Evolutionary conservation across 2,797 vertebrate genomes (phyloP).

Genomic region (Limosa lapponica): DNA sequence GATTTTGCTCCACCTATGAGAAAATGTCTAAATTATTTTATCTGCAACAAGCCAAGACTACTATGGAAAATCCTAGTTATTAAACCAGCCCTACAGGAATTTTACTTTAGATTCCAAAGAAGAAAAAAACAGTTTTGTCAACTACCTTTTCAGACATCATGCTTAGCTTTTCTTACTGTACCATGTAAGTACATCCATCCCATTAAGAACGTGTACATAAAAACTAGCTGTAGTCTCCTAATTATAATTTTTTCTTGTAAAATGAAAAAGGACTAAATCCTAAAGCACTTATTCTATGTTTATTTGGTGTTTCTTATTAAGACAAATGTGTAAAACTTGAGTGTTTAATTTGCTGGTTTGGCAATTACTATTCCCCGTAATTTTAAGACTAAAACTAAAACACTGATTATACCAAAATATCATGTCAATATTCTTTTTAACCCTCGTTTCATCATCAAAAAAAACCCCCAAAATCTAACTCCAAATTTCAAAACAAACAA

Average conservation of each 20-base stretch:
- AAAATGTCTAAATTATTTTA: neutral
- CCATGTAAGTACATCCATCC: neutral
- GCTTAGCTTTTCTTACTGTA: neutral
- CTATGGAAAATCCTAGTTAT: slow-evolving; percentile 3
- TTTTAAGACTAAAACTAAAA: neutral
- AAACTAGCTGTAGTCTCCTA: neutral
- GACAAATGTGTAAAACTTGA: neutral
- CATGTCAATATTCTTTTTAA: neutral
- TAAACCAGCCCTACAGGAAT: slow-evolving; percentile 9
- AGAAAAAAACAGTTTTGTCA: slow-evolving; percentile 29
- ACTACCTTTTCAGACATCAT: slow-evolving; percentile 33
- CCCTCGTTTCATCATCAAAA: neutral
- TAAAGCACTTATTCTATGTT: neutral
- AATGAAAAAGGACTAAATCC: neutral
- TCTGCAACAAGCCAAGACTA: neutral
- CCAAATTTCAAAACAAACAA: neutral
- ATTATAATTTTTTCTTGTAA: neutral
- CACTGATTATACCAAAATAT: neutral
- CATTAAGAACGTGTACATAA: neutral
- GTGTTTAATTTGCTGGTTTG: neutral
- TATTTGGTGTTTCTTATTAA: neutral
- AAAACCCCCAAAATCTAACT: neutral
- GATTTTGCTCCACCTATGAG: neutral
- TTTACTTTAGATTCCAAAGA: slow-evolving; percentile 43
- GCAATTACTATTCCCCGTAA: neutral